Conservation (phyloP, 2,113 vertebrate species). For the Hystrix brachyura region DNA sequence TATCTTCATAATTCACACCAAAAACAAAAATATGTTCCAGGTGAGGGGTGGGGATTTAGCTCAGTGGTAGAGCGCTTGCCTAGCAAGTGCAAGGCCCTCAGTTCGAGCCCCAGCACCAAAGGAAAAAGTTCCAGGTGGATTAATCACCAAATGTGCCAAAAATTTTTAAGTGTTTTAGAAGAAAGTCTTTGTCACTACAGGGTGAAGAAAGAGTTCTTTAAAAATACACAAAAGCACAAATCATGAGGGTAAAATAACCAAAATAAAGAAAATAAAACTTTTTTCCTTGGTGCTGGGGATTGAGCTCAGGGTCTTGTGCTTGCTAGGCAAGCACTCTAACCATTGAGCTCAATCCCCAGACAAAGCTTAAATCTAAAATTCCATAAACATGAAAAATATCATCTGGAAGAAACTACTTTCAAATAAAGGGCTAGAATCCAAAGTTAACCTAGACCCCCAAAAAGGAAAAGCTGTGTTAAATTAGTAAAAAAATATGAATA, state of each 20-base stretch:
- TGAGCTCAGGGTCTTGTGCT: too few species aligned
- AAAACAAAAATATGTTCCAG: slow-evolving; percentile 64
- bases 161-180: slow-evolving; percentile 34
- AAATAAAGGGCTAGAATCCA: background rate
- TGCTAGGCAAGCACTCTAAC: too few species aligned
- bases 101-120: too few species aligned
- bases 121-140: slow-evolving; percentile 20
- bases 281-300: too few species aligned
- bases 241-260: background rate
- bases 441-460: background rate
- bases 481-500: background rate
- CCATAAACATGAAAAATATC: slow-evolving; percentile 47
- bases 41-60: background rate
- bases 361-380: slow-evolving; percentile 56
- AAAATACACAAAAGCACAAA: slow-evolving; percentile 35
- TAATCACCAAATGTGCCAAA: slow-evolving; percentile 56
- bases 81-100: too few species aligned
- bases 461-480: background rate
- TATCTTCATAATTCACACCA: slow-evolving; percentile 64
- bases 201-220: background rate
- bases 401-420: slow-evolving; percentile 22
- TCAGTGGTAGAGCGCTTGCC: too few species aligned
- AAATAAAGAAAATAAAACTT: background rate
- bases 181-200: slow-evolving; percentile 44
- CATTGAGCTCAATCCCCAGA: too few species aligned